A percentile compares a stretch with the other conserved stretches of the same genome.
Conservation (phyloP, 30 jellyfish, hydroid and myxozoan genomes). For the Rhopilema esculentum region DNA sequence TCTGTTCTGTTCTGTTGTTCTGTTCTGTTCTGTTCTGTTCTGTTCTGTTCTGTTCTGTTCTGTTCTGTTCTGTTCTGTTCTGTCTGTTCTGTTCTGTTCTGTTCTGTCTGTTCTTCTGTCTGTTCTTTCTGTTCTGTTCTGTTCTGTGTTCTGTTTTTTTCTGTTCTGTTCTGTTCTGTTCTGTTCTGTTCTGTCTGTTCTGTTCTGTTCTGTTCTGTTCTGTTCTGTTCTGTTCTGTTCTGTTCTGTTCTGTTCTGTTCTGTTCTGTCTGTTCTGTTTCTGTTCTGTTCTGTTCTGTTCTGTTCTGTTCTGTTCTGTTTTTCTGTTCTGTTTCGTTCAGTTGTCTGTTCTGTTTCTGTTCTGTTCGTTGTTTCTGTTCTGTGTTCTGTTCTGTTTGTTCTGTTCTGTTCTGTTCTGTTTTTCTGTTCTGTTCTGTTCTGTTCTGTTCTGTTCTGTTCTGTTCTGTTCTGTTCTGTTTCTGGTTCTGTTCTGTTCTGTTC, state of each 20-base stretch:
- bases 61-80: constrained; percentile 16
- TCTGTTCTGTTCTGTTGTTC: too few species aligned
- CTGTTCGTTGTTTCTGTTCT: neutral
- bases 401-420: constrained; percentile 31
- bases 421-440: constrained; percentile 31
- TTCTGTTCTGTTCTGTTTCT: neutral
- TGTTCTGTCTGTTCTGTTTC: constrained; percentile 22
- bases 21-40: constrained; percentile 19
- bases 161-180: constrained; percentile 37
- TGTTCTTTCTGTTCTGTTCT: constrained; percentile 21
- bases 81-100: constrained; percentile 24
- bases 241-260: constrained; percentile 19
- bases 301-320: constrained; percentile 17
- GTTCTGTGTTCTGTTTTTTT: constrained; percentile 10
- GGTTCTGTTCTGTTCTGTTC: constrained; percentile 21
- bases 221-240: constrained; percentile 33
- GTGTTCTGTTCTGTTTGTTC: constrained; percentile 23
- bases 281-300: constrained; percentile 16
- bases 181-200: constrained; percentile 32
- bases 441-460: constrained; percentile 21
- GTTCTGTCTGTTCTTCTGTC: too few species aligned
- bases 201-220: constrained; percentile 34
- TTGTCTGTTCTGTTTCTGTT: too few species aligned
- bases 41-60: constrained; percentile 3
- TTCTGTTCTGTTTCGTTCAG: neutral